Evolutionary conservation across 2,797 vertebrate species (phyloP).

Genomic region (Crenichthys baileyi): DNA sequence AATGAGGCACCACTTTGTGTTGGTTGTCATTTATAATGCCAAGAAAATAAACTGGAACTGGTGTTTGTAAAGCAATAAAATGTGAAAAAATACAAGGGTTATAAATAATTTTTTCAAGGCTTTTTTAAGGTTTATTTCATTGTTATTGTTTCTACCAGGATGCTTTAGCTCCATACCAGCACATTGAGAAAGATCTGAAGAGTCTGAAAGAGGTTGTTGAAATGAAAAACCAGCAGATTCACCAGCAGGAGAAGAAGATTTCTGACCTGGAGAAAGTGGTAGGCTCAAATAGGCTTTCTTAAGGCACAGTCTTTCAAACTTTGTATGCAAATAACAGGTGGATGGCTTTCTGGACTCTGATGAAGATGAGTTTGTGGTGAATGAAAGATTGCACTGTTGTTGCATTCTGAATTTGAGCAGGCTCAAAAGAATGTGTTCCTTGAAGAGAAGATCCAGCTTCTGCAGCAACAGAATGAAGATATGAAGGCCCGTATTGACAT

Average conservation of each 20-base stretch:
- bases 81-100: no score
- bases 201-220: slow-evolving; percentile 94
- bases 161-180: slow-evolving; percentile 90
- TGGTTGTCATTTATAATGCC: background rate
- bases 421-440: slow-evolving; percentile 93
- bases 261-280: slow-evolving; percentile 95
- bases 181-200: slow-evolving; percentile 93
- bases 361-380: slow-evolving; percentile 27
- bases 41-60: background rate
- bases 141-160: slow-evolving; percentile 77
- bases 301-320: background rate
- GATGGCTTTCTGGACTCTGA: background rate
- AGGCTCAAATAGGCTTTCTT: slow-evolving; percentile 74
- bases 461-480: slow-evolving; percentile 98
- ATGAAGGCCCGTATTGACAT: slow-evolving; percentile 91
- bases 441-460: slow-evolving; percentile 92
- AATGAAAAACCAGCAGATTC: slow-evolving; percentile 98
- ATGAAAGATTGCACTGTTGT: slow-evolving; percentile 66
- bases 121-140: background rate
- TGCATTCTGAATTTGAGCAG: slow-evolving; percentile 81
- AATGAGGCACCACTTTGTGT: background rate
- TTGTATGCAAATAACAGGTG: background rate
- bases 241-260: slow-evolving; percentile 95
- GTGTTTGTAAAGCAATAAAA: background rate
- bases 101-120: background rate